phyloP scores from a whole-genome alignment of 2,888 invertebrate genomes.

The Drosophila anomelani region DNA sequence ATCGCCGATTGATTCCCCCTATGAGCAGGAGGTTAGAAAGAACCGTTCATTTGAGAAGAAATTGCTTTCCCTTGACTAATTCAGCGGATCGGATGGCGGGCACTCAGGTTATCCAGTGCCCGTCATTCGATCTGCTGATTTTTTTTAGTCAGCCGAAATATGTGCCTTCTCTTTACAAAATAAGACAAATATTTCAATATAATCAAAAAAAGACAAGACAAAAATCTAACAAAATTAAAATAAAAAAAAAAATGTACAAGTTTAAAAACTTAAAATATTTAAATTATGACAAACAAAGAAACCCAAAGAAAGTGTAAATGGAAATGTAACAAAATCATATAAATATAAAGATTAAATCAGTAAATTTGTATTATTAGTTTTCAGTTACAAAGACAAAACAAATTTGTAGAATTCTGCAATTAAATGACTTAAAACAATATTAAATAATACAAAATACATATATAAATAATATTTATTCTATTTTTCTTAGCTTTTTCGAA shows the following conservation, averaged over 20 bases:
- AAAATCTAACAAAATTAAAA: neutral
- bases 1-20: constrained; percentile 5
- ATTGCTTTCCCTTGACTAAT: neutral
- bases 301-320: too few relatives aligned
- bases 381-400: too few relatives aligned
- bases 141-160: too few relatives aligned
- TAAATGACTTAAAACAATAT: too few relatives aligned
- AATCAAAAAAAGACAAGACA: neutral
- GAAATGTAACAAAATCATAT: constrained; percentile 2
- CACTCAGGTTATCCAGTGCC: neutral
- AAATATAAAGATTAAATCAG: neutral
- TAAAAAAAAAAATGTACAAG: neutral
- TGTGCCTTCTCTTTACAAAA: neutral
- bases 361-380: too few relatives aligned
- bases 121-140: constrained; percentile 8
- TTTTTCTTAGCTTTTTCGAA: too few relatives aligned
- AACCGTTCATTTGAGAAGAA: neutral
- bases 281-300: neutral
- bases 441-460: too few relatives aligned
- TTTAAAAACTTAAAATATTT: neutral
- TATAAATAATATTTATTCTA: too few relatives aligned
- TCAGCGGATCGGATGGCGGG: constrained; percentile 10
- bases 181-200: constrained; percentile 11
- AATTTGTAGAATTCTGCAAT: too few relatives aligned
- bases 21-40: neutral